Percentiles rank a stretch among this genome's conserved stretches.
Evolutionary conservation across 2,888 invertebrate genomes (phyloP).

Genomic region (Ypsolopha sequella): DNA sequence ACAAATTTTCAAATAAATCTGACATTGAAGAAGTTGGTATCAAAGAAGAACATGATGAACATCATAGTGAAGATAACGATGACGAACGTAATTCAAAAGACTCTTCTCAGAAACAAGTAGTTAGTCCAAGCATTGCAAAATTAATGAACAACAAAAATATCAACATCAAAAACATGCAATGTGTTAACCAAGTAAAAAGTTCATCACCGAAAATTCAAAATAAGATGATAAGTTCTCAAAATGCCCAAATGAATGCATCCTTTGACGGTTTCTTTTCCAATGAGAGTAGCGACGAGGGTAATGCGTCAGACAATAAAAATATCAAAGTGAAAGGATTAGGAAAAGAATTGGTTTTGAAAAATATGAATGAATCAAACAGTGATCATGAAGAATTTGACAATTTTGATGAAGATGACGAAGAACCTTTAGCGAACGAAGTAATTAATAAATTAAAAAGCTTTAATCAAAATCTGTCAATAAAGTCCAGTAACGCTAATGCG

Average conservation of each 20-base stretch:
- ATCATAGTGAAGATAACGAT: constrained; percentile 4
- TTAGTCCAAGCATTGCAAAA: not conserved
- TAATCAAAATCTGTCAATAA: constrained; percentile 6
- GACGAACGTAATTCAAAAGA: constrained; percentile 38
- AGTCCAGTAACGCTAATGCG: constrained; percentile 20
- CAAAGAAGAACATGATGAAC: constrained; percentile 4
- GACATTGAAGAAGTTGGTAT: too few species aligned
- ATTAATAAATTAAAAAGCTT: constrained; percentile 20
- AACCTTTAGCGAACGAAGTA: constrained; percentile 28
- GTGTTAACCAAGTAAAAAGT: constrained; percentile 8
- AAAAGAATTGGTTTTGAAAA: not conserved
- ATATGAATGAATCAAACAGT: constrained; percentile 14
- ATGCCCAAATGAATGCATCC: not conserved
- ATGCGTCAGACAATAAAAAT: not conserved
- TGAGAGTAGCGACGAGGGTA: not conserved
- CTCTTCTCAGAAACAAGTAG: too few species aligned
- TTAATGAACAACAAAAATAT: constrained; percentile 12
- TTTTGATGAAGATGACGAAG: constrained; percentile 22
- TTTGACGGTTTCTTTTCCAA: not conserved
- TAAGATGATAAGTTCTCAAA: not conserved
- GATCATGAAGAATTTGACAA: constrained; percentile 16
- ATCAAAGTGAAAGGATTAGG: not conserved
- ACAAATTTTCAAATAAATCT: constrained; percentile 14
- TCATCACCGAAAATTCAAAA: constrained; percentile 11
- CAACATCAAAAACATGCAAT: constrained; percentile 14